These are phyloP conservation scores for Pachymerium ferrugineum DNA, from an alignment of 2,888 invertebrate genomes.

Conservation along the genomic window DNA sequence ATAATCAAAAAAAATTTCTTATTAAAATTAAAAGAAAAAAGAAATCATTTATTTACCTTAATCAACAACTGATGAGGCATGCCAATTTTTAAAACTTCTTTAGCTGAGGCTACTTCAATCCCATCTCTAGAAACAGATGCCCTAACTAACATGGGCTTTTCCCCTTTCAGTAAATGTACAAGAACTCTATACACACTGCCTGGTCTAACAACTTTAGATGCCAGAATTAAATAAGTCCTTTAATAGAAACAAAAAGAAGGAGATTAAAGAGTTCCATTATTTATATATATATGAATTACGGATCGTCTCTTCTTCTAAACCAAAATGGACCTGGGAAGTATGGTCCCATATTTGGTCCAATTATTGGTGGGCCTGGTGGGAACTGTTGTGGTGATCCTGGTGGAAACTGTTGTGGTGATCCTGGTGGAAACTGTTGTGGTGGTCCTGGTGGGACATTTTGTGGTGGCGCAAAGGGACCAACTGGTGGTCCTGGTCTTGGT, in stretches of 20 bases:
- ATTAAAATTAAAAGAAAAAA: neutral
- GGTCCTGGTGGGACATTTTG: neutral
- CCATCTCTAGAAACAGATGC: slow-evolving; percentile 36
- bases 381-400: neutral
- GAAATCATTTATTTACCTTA: slow-evolving; percentile 30
- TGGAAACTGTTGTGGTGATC: neutral
- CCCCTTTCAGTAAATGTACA: slow-evolving; percentile 32
- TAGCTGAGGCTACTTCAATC: slow-evolving; percentile 34
- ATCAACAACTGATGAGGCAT: slow-evolving; percentile 32
- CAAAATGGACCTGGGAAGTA: neutral
- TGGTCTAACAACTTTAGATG: slow-evolving; percentile 35
- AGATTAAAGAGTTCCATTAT: neutral
- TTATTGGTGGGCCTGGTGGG: neutral
- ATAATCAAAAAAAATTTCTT: slow-evolving; percentile 27
- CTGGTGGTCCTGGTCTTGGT: neutral
- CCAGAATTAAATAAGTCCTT: slow-evolving; percentile 36
- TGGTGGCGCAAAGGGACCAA: neutral
- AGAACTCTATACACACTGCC: slow-evolving; percentile 36
- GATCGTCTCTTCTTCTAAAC: neutral
- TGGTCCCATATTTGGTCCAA: neutral
- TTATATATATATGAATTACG: neutral
- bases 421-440: neutral
- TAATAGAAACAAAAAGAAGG: neutral
- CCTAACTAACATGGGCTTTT: slow-evolving; percentile 27
- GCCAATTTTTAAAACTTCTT: slow-evolving; percentile 12